phyloP scores from a whole-genome alignment of 2,797 vertebrate genomes.

The Pteropus rufus region DNA sequence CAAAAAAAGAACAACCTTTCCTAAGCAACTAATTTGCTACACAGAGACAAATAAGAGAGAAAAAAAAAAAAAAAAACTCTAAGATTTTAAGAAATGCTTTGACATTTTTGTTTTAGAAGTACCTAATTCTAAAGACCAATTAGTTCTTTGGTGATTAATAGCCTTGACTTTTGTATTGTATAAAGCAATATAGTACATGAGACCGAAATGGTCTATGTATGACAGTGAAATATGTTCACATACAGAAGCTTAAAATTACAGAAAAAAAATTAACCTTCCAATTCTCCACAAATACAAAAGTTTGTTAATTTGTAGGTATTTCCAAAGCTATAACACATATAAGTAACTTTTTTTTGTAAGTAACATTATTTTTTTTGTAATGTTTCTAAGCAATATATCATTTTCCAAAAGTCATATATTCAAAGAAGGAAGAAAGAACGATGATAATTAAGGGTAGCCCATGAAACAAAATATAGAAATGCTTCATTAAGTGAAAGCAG shows the following conservation, averaged over 20 bases:
- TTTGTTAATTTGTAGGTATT: background rate
- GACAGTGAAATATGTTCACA: background rate
- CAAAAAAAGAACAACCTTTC: background rate
- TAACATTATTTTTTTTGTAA: background rate
- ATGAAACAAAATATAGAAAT: constrained; percentile 5
- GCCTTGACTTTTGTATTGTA: background rate
- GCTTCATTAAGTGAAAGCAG: background rate
- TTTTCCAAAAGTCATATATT: background rate
- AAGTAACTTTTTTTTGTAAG: background rate
- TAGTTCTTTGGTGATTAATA: background rate
- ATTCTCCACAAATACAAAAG: constrained; percentile 33
- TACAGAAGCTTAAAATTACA: background rate
- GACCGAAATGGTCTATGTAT: background rate
- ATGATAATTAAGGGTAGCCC: background rate
- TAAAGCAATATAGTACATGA: background rate
- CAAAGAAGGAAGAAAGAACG: background rate
- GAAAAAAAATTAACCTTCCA: background rate
- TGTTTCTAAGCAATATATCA: background rate
- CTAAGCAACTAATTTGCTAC: background rate
- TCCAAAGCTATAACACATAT: background rate
- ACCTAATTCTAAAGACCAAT: background rate
- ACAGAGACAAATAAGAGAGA: background rate
- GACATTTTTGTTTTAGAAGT: background rate
- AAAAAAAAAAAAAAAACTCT: background rate
- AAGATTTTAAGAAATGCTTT: background rate